Evolutionary conservation across 2,888 invertebrate genomes (phyloP).

Genomic region (Eurytoma californica): DNA sequence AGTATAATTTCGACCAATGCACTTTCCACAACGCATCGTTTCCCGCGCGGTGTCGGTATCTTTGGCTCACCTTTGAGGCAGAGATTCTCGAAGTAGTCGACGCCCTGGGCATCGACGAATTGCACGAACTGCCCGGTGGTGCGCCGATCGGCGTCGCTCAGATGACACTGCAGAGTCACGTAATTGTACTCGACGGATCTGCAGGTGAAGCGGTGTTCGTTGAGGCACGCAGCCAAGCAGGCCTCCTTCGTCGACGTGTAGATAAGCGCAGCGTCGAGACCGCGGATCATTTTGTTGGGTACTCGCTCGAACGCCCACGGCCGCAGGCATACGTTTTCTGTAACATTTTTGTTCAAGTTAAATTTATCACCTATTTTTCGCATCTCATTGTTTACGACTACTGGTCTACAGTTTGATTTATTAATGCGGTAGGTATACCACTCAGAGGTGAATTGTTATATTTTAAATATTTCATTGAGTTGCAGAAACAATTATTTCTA

Average conservation of each 20-base stretch:
- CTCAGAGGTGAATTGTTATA: too few relatives aligned
- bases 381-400: too few relatives aligned
- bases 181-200: slow-evolving; percentile 96
- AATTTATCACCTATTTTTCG: background rate
- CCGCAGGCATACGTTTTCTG: slow-evolving; percentile 91
- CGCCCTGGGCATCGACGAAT: slow-evolving; percentile 89
- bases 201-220: slow-evolving; percentile 94
- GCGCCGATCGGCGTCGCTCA: slow-evolving; percentile 92
- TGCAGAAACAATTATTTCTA: too few relatives aligned
- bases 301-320: slow-evolving; percentile 96
- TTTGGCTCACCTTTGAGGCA: slow-evolving; percentile 84
- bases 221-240: slow-evolving; percentile 92
- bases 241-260: slow-evolving; percentile 96
- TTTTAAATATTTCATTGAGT: too few relatives aligned
- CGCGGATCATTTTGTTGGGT: slow-evolving; percentile 93
- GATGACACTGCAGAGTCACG: slow-evolving; percentile 91
- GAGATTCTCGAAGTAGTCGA: slow-evolving; percentile 92
- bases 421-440: too few relatives aligned
- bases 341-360: background rate
- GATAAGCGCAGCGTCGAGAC: slow-evolving; percentile 92
- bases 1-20: too few relatives aligned
- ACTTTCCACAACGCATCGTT: background rate
- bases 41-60: background rate
- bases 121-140: slow-evolving; percentile 93
- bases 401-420: too few relatives aligned